Base-by-base conservation (phyloP, 1,140 invertebrate genomes). In the Geopemphigus sp. region DNA sequence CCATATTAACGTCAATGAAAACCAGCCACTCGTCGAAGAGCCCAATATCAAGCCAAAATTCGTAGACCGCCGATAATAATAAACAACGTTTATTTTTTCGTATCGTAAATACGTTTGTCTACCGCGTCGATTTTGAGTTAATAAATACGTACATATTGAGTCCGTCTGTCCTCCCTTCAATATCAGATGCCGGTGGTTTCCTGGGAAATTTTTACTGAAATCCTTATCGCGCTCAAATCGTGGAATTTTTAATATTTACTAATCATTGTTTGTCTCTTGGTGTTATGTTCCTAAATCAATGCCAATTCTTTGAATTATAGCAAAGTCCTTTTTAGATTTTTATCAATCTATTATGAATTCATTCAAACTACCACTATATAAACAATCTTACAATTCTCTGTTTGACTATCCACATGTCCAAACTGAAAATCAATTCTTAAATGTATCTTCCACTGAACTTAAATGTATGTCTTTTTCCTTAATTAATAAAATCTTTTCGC, bases 281-380 rank as follows among this genome's bases (percentile, higher is more conserved):
- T n/a, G n/a, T n/a, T n/a, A n/a, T n/a, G n/a, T n/a, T n/a, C n/a
- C n/a, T n/a, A n/a, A n/a, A n/a, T 39, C 61, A 32, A 29, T 63
- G 26, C 61, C 61, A 0, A 19, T 63, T 6, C 26, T 63, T 15
- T 63, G 26, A 19, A 63, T 63, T 32, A 19, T 29, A 5, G 29
- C 61, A 11, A 29, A 63, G 15, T 32, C 26, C n/a, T 29, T 63
- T 8, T 32, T 63, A 63, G 10, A 63, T n/a, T 63, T 29, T 10
- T 10, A 29, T 32, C n/a, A n/a, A n/a, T n/a, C n/a, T n/a, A n/a
- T n/a, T n/a, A n/a, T n/a, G n/a, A n/a, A n/a, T n/a, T n/a, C n/a
- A n/a, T n/a, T n/a, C n/a, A 63, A 32, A 32, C 61, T 63, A 19
- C 61, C 61, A 32, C 59, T 61, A 11, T 61, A 61, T 61, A 24